These are phyloP conservation scores for Oceanites oceanicus DNA, from an alignment of 2,113 vertebrate species.

Conservation along the genomic window DNA sequence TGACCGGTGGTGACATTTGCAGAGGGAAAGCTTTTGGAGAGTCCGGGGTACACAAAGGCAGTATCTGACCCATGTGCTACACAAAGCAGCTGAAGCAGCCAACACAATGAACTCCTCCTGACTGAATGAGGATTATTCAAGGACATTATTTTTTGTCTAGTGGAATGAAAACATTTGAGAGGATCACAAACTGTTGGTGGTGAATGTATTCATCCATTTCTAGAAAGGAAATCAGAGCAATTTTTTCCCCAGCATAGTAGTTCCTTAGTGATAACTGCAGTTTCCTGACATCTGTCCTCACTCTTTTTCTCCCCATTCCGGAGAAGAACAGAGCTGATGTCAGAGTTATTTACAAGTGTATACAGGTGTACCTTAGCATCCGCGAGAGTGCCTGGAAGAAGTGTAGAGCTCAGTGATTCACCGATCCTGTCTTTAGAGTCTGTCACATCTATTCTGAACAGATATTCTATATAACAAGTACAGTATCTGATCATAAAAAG, in stretches of 20 bases:
- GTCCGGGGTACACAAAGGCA: background rate
- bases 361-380: background rate
- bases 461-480: background rate
- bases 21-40: background rate
- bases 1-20: background rate
- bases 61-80: background rate
- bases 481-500: conserved; percentile 13
- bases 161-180: background rate
- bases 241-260: background rate
- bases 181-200: background rate
- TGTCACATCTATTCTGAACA: conserved; percentile 28
- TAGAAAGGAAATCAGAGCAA: background rate
- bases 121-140: background rate
- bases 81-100: background rate
- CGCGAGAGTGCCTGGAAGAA: background rate
- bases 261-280: background rate
- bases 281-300: background rate
- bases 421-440: background rate
- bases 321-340: background rate
- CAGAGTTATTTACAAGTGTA: conserved; percentile 2
- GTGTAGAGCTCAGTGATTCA: conserved; percentile 29
- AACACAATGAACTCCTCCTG: background rate
- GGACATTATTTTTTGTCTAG: background rate
- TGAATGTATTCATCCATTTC: background rate
- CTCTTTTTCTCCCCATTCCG: background rate